Evolutionary conservation across 2,888 invertebrate species (phyloP), one percentile per base, ranked within the genome.

Genomic region (Luperina testacea): DNA sequence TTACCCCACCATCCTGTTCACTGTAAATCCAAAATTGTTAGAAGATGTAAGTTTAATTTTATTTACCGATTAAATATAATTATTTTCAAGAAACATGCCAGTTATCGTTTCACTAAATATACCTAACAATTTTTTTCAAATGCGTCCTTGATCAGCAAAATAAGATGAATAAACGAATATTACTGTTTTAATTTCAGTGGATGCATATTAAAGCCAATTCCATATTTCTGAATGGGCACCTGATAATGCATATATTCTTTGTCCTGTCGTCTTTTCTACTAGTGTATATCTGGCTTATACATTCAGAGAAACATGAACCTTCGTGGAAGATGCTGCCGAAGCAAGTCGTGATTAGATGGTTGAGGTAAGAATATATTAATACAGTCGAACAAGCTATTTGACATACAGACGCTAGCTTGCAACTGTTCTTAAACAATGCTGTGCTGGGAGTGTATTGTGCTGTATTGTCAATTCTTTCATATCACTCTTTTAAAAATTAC

Each of bases 201-300:
- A 64, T 65, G n/a, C 13, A 67, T 1, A 3, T 2, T 7, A 45
- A 65, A 24, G 0, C 3, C 0, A 0, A 7, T 0, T 64, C 71
- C 4, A 32, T 83, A 0, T 0, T 92, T 4, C 2, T 87, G 2
- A 92, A 89, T 76, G 93, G 90, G 0, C 32, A 90, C 5, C 27
- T 91, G 6, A 65, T 90, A 11, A 88, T 93, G 81, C 93, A 93
- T 78, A 86, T 87, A 0, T 93, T 90, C 77, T 87, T 94, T 68
- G 20, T 92, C 2, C 80, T 91, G 15, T 91, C 92, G 0, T 91
- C 92, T 0, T 89, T 92, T 17, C 80, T 94, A 27, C 75, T 93
- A n/a, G 85, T 90, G 0, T 92, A 92, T 78, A 90, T 90, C 72
- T 78, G 88, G 71, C 78, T 89, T 57, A 63, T 90, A 24, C 0